Percentiles rank a stretch among this genome's conserved stretches.
These are phyloP conservation scores for Tenebrosternarchus preto DNA, from an alignment of 2,113 vertebrate species.

Conservation along the genomic window DNA sequence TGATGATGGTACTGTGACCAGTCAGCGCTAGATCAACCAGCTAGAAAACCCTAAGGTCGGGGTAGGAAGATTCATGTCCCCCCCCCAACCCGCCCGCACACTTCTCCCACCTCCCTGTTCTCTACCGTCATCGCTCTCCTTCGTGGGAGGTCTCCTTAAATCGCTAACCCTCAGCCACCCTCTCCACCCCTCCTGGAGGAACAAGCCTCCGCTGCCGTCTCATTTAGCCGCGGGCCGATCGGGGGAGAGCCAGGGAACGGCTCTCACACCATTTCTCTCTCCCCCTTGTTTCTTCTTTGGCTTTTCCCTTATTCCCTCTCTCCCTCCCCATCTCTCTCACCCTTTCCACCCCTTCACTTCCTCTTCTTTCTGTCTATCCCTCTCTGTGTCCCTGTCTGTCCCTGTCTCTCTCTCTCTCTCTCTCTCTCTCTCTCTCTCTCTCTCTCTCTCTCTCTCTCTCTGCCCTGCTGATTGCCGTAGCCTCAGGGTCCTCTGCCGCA, in stretches of 20 bases:
- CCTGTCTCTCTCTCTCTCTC: conserved; percentile 52
- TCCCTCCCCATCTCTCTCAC: conserved; percentile 8
- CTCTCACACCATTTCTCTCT: conserved; percentile 51
- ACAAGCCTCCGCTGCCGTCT: conserved; percentile 49
- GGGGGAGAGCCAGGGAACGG: conserved; percentile 56
- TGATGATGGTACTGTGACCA: conserved; percentile 63
- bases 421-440: conserved; percentile 54
- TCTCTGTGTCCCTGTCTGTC: conserved; percentile 45
- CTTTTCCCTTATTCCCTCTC: too few species aligned
- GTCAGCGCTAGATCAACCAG: conserved; percentile 58
- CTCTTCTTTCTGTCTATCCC: conserved; percentile 61
- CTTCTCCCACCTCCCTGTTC: background rate
- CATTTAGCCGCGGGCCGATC: conserved; percentile 47
- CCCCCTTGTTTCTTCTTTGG: conserved; percentile 60
- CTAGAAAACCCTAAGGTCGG: conserved; percentile 49
- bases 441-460: conserved; percentile 42
- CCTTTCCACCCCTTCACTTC: conserved; percentile 54
- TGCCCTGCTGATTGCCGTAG: conserved; percentile 69
- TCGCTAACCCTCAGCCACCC: background rate
- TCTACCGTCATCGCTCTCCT: conserved; percentile 4
- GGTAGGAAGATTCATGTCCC: conserved; percentile 56
- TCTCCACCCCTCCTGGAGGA: conserved; percentile 36
- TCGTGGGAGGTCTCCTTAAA: conserved; percentile 59
- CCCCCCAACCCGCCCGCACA: conserved; percentile 5
- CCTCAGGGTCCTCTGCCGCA: conserved; percentile 65